Evolutionary conservation across 2,797 vertebrate species (phyloP).

Genomic region (Zalophus californianus): DNA sequence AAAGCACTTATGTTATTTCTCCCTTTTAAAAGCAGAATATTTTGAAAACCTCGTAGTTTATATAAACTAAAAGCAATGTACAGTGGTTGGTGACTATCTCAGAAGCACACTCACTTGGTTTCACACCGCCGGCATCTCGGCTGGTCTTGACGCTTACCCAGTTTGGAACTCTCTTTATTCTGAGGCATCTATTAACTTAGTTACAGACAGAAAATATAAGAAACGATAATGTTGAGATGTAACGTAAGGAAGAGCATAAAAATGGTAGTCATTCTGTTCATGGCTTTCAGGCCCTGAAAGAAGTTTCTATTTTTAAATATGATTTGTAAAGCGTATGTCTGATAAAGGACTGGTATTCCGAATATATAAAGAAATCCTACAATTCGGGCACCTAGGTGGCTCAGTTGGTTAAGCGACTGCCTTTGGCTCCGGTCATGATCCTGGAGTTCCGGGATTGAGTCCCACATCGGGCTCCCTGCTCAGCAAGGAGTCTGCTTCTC

Average conservation of each 20-base stretch:
- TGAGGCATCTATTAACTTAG: neutral
- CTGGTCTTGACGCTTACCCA: neutral
- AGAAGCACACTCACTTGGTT: neutral
- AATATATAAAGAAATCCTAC: neutral
- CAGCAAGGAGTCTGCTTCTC: no score
- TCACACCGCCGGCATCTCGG: no score
- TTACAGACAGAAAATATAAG: neutral
- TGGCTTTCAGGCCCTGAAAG: neutral
- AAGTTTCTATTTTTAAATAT: neutral
- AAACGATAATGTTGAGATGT: neutral
- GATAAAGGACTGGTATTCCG: neutral
- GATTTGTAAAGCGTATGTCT: neutral
- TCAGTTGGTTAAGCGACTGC: no score
- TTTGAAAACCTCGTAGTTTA: neutral
- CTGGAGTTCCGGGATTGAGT: no score
- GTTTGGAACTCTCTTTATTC: neutral
- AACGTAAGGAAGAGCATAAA: neutral
- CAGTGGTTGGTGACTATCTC: neutral
- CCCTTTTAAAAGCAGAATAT: neutral
- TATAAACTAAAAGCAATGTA: neutral
- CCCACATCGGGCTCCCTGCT: no score
- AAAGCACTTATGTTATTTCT: neutral
- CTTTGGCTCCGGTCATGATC: no score
- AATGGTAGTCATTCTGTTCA: neutral
- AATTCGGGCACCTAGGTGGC: neutral